phyloP scores from a whole-genome alignment of 1,140 invertebrate species.

The Parasteatoda tepidariorum region DNA sequence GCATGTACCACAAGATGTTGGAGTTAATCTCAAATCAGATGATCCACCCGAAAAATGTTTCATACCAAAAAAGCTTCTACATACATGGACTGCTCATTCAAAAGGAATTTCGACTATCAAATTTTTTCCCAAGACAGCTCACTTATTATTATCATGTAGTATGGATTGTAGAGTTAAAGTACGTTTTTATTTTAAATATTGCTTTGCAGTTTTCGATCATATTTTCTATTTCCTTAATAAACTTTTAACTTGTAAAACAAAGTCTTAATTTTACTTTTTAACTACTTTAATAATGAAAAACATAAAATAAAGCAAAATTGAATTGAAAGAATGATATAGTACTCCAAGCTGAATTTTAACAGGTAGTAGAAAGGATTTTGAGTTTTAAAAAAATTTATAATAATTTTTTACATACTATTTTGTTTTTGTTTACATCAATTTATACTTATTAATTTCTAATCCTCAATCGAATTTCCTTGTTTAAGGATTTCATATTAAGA shows the following conservation, averaged over 20 bases:
- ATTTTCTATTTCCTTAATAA: not conserved
- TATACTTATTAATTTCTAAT: too few relatives aligned
- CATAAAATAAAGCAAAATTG: too few relatives aligned
- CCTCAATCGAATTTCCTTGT: too few relatives aligned
- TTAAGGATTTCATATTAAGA: too few relatives aligned
- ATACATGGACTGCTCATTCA: conserved; percentile 96
- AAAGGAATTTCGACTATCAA: conserved; percentile 96
- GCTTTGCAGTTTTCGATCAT: not conserved
- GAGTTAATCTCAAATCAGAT: conserved; percentile 93
- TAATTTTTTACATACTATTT: too few relatives aligned
- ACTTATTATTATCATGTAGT: conserved; percentile 92
- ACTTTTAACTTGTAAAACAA: too few relatives aligned
- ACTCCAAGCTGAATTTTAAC: too few relatives aligned
- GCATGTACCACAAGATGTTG: conserved; percentile 93
- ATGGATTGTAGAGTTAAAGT: conserved; percentile 96
- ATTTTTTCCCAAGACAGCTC: conserved; percentile 95
- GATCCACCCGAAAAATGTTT: conserved; percentile 95
- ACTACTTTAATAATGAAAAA: not conserved
- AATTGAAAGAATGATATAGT: too few relatives aligned
- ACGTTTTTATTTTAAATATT: not conserved
- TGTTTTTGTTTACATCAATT: too few relatives aligned
- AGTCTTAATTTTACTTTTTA: not conserved
- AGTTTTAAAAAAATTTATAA: too few relatives aligned
- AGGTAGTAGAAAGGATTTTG: too few relatives aligned
- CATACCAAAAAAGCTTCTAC: conserved; percentile 95